These are phyloP conservation scores for Rhinatrema bivittatum DNA, from an alignment of 2,797 vertebrate genomes.

Conservation along the genomic window DNA sequence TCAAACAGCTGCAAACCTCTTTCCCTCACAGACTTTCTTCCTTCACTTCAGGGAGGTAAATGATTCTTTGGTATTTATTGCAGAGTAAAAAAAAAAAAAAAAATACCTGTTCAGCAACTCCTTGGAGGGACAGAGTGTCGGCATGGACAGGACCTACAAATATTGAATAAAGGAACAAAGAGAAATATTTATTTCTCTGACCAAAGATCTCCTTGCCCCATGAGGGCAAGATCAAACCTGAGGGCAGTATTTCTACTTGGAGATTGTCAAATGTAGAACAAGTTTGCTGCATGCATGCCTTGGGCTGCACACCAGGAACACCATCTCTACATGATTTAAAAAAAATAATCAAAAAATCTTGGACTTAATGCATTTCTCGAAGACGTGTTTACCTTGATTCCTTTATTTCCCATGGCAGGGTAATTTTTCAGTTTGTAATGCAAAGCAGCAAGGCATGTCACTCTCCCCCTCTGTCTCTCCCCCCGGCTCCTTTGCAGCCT, in stretches of 20 bases:
- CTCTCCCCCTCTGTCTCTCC: too few species aligned
- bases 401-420: too few species aligned
- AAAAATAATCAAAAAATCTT: too few species aligned
- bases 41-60: conserved; percentile 34
- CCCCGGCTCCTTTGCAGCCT: too few species aligned
- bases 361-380: too few species aligned
- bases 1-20: conserved; percentile 11
- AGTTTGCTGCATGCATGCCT: too few species aligned
- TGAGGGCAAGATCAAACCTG: conserved; percentile 19
- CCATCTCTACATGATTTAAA: too few species aligned
- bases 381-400: too few species aligned
- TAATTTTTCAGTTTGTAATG: too few species aligned
- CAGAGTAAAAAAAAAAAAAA: conserved; percentile 19
- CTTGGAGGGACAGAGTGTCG: conserved; percentile 37
- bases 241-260: neutral
- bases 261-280: neutral
- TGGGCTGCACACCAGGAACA: too few species aligned
- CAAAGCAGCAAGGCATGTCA: too few species aligned
- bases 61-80: conserved; percentile 47
- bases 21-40: conserved; percentile 14
- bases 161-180: conserved; percentile 41
- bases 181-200: conserved; percentile 44
- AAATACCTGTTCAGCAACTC: conserved; percentile 31
- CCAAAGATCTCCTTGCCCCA: conserved; percentile 10
- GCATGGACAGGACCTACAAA: conserved; percentile 37